A percentile compares a stretch with the other conserved stretches of the same genome.
phyloP scores from a whole-genome alignment of 2,888 invertebrate species.

The Acleris cristana region DNA sequence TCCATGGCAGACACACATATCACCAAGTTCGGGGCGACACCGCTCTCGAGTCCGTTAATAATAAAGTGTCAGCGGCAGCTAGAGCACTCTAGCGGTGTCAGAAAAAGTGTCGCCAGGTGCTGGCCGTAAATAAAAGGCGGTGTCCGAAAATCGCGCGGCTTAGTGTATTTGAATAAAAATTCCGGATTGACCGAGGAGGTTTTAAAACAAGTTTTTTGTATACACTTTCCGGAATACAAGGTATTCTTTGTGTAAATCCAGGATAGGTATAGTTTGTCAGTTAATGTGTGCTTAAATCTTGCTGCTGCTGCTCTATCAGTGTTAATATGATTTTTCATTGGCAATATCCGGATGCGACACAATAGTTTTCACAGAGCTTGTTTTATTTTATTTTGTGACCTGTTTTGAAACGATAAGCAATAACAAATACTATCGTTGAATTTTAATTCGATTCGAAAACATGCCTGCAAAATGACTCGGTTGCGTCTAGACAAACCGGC shows the following conservation, averaged over 20 bases:
- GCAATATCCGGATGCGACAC: too few relatives aligned
- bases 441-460: too few relatives aligned
- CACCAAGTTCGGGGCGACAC: conserved; percentile 44
- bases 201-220: not conserved
- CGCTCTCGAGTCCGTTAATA: conserved; percentile 58
- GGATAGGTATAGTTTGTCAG: too few relatives aligned
- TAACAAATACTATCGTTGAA: too few relatives aligned
- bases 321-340: too few relatives aligned
- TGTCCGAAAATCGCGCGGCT: conserved; percentile 25
- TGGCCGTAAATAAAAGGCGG: conserved; percentile 55
- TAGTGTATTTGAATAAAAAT: conserved; percentile 29
- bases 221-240: not conserved
- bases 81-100: conserved; percentile 55
- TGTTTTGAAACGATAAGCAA: too few relatives aligned
- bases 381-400: too few relatives aligned
- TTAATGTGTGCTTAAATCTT: too few relatives aligned
- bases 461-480: conserved; percentile 29
- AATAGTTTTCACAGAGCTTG: too few relatives aligned
- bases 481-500: conserved; percentile 31
- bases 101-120: conserved; percentile 64
- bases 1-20: conserved; percentile 38
- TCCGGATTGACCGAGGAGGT: not conserved
- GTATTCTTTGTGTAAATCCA: too few relatives aligned
- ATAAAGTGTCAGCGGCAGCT: conserved; percentile 59
- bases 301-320: too few relatives aligned